A percentile compares a stretch with the other conserved stretches of the same genome.
Evolutionary conservation across 2,797 vertebrate genomes (phyloP).

Genomic region (Anabacerthia variegaticeps): DNA sequence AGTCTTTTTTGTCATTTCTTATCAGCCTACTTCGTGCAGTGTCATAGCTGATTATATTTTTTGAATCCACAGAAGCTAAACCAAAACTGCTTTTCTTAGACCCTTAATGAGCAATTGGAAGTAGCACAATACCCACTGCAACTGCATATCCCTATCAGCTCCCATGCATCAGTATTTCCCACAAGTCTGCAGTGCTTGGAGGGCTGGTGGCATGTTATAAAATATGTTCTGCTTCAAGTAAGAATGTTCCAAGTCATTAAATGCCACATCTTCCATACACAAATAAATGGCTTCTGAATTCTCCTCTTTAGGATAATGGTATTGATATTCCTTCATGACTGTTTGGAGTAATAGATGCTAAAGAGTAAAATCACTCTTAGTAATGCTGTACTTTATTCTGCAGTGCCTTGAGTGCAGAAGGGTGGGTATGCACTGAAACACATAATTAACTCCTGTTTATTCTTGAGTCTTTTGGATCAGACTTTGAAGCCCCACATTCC

Average conservation of each 20-base stretch:
- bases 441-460: neutral
- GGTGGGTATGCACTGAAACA: neutral
- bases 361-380: neutral
- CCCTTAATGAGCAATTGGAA: neutral
- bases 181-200: neutral
- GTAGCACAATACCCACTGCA: neutral
- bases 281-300: neutral
- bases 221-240: neutral
- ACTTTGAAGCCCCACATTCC: neutral
- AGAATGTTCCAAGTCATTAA: constrained; percentile 11
- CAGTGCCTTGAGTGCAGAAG: neutral
- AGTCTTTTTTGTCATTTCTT: neutral
- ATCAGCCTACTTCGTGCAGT: neutral
- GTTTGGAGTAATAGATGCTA: neutral
- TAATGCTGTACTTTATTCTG: neutral
- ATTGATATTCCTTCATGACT: neutral
- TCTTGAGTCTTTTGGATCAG: neutral
- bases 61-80: neutral
- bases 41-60: neutral
- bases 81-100: neutral
- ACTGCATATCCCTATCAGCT: neutral
- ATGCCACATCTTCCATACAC: neutral
- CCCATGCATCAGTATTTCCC: neutral
- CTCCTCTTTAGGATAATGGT: neutral
- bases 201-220: neutral